phyloP scores from a whole-genome alignment of 1,140 invertebrate species.

The Parasteatoda tepidariorum region DNA sequence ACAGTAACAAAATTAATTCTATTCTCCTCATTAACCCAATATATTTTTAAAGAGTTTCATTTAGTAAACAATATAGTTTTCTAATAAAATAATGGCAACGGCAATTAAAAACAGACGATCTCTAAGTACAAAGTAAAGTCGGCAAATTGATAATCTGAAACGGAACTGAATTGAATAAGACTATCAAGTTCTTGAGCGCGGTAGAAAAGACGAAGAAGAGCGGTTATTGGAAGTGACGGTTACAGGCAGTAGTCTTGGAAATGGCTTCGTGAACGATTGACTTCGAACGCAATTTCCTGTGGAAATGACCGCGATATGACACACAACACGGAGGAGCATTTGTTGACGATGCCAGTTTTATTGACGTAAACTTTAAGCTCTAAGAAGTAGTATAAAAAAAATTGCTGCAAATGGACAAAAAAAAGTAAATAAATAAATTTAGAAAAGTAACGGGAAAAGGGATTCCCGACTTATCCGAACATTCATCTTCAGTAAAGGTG shows the following conservation, averaged over 20 bases:
- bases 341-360: background rate
- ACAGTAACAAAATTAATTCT: no score
- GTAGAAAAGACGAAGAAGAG: background rate
- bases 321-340: background rate
- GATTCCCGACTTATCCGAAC: background rate
- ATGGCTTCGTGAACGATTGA: background rate
- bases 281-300: conserved; percentile 39
- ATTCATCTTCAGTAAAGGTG: background rate
- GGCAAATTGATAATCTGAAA: background rate
- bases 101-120: background rate
- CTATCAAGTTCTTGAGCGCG: background rate
- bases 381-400: background rate
- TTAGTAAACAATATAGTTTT: no score
- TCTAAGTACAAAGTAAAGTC: background rate
- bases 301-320: conserved; percentile 11
- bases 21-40: no score
- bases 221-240: background rate
- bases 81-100: background rate
- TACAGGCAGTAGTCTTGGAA: conserved; percentile 13
- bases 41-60: no score
- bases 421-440: background rate
- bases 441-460: background rate
- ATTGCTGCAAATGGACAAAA: background rate
- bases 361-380: background rate
- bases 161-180: background rate